Evolutionary conservation across 2,797 vertebrate genomes (phyloP).

Genomic region (Kryptopterus vitreolus): DNA sequence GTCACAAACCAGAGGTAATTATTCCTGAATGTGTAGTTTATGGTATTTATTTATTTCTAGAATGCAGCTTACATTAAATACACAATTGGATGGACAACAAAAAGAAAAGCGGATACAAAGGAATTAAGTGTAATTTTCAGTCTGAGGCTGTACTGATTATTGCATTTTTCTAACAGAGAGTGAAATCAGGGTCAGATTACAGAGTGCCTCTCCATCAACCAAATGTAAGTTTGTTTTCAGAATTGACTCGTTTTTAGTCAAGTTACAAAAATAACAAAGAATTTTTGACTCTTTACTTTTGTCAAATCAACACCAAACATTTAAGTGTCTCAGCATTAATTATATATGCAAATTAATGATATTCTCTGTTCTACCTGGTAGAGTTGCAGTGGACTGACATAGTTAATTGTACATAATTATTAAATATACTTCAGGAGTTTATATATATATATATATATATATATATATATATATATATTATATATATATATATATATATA

Average conservation of each 20-base stretch:
- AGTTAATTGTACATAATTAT: not conserved
- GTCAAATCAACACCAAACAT: not conserved
- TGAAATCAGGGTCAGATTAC: constrained; percentile 92
- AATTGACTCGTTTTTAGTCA: not conserved
- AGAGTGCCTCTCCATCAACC: constrained; percentile 92
- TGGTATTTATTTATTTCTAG: constrained; percentile 47
- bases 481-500: no score
- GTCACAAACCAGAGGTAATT: constrained; percentile 88
- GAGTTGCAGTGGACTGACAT: not conserved
- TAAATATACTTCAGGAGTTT: not conserved
- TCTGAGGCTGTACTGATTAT: not conserved
- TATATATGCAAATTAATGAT: not conserved
- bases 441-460: no score
- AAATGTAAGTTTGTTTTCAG: constrained; percentile 83
- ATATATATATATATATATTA: no score
- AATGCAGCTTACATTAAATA: not conserved
- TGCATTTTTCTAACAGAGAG: constrained; percentile 80
- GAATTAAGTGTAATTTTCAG: not conserved
- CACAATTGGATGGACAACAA: not conserved
- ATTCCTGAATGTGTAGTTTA: not conserved
- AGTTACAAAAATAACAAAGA: not conserved
- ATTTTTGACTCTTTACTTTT: not conserved
- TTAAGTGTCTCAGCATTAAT: not conserved
- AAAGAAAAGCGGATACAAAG: not conserved
- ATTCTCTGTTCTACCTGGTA: not conserved